phyloP scores from a whole-genome alignment of 2,888 invertebrate species.

The Agrochola lota region DNA sequence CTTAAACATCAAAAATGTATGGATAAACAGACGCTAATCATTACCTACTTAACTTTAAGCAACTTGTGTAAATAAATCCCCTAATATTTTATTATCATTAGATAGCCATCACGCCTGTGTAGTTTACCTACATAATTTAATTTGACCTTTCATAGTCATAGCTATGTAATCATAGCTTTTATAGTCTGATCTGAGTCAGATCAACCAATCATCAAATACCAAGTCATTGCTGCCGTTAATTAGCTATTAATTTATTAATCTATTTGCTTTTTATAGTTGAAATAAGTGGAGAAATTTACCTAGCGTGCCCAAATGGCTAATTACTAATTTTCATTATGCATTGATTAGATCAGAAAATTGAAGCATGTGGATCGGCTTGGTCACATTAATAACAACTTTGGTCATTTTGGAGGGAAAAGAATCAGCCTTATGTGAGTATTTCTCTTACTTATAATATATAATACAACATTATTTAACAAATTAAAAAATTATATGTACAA shows the following conservation, averaged over 20 bases:
- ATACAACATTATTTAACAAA: too few relatives aligned
- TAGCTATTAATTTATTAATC: slow-evolving; percentile 33
- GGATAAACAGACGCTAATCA: too few relatives aligned
- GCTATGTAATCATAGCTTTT: neutral
- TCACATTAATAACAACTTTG: slow-evolving; percentile 16
- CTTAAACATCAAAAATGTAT: too few relatives aligned
- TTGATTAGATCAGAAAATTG: slow-evolving; percentile 28
- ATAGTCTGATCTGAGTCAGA: neutral
- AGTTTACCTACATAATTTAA: neutral
- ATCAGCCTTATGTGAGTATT: slow-evolving; percentile 56
- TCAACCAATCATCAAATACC: neutral
- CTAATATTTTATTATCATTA: neutral
- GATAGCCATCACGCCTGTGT: neutral
- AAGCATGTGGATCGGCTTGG: slow-evolving; percentile 51
- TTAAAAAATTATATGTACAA: too few relatives aligned
- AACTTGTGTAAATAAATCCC: too few relatives aligned
- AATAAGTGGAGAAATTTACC: slow-evolving; percentile 18
- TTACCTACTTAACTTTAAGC: too few relatives aligned
- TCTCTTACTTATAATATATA: slow-evolving; percentile 19
- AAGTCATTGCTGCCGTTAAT: slow-evolving; percentile 17
- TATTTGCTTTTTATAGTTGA: slow-evolving; percentile 28
- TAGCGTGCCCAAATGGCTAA: slow-evolving; percentile 1
- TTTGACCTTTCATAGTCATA: neutral
- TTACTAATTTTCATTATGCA: neutral
- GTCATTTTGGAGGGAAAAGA: slow-evolving; percentile 24